Evolutionary conservation across 2,888 invertebrate species (phyloP).

Genomic region (Endotricha flammealis): DNA sequence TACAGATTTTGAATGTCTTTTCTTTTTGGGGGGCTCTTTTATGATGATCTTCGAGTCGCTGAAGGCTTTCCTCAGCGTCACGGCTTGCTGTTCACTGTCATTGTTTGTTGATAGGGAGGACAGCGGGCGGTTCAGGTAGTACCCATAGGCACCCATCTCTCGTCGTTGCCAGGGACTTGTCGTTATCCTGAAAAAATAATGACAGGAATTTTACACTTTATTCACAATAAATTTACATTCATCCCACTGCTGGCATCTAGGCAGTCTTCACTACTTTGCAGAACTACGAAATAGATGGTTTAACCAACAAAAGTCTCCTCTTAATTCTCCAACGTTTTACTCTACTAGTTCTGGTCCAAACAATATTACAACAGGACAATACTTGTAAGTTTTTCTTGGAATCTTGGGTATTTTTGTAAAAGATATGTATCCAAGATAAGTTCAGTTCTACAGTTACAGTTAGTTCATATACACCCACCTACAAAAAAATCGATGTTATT

Average conservation of each 20-base stretch:
- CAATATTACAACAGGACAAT: too few relatives aligned
- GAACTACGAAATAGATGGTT: too few relatives aligned
- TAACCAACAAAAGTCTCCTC: too few relatives aligned
- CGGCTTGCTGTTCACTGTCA: conserved; percentile 29
- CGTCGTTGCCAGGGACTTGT: conserved; percentile 77
- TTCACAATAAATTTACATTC: not conserved
- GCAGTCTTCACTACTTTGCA: too few relatives aligned
- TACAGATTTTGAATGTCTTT: conserved; percentile 62
- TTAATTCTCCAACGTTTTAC: too few relatives aligned
- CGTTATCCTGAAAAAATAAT: conserved; percentile 63
- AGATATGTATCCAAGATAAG: too few relatives aligned
- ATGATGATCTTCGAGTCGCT: conserved; percentile 57
- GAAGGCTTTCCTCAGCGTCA: conserved; percentile 44
- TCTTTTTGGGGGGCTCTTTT: conserved; percentile 51
- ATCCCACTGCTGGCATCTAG: not conserved
- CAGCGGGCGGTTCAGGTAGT: conserved; percentile 74
- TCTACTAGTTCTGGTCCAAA: too few relatives aligned
- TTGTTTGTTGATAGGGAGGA: conserved; percentile 38
- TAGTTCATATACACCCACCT: too few relatives aligned
- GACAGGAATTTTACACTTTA: not conserved
- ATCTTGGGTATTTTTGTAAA: too few relatives aligned
- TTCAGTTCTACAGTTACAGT: too few relatives aligned
- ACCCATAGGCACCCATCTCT: conserved; percentile 80
- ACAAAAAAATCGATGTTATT: too few relatives aligned
- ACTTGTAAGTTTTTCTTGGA: too few relatives aligned